Evolutionary conservation across 1,140 invertebrate species (phyloP), one percentile per base, ranked within the genome.

Genomic region (Drosophila tani): DNA sequence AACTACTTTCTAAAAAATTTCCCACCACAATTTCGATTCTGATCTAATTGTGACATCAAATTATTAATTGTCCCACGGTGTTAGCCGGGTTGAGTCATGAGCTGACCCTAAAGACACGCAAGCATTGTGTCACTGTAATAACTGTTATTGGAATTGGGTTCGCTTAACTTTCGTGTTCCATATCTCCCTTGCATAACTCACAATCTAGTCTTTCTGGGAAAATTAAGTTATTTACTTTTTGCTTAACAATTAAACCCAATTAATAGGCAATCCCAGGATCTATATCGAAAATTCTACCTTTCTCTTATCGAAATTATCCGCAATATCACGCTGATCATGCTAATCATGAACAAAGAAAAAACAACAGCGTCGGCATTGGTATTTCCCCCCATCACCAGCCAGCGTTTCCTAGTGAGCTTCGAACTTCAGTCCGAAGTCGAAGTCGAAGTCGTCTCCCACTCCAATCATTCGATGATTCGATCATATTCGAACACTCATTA

Each of bases 41-140:
- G 53, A 56, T 56, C 53, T 56, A 57, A 57, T 57, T 57, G 55
- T 45, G 40, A 56, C 38, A 43, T 27, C 24, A 47, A 59, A 46
- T 15, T 27, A 59, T 29, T 29, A 38, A 46, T 64, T 50, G 35
- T 62, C 49, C 53, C 29, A 15, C 19, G 19, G 63, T 68, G 63
- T 38, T 55, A 32, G 21, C 35, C 32, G 27, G 24, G 53, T 71
- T 57, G 66, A 64, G 21, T 75, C 50, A 64, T 46, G 47, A 43
- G n/a, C 38, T 75, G 41, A 64, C 58, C 40, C 41, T 40, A 46
- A 56, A 56, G 50, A n/a, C 71, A 75, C 70, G 69, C 71, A 60
- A 75, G 21, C 68, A 67, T 81, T 77, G 51, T 57, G 79, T 78
- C 64, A 56, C 19, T 56, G 21, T 85, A 87, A 86, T 87, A 67